Evolutionary conservation across 2,888 invertebrate species (phyloP).

Genomic region (Chironomus tentans): DNA sequence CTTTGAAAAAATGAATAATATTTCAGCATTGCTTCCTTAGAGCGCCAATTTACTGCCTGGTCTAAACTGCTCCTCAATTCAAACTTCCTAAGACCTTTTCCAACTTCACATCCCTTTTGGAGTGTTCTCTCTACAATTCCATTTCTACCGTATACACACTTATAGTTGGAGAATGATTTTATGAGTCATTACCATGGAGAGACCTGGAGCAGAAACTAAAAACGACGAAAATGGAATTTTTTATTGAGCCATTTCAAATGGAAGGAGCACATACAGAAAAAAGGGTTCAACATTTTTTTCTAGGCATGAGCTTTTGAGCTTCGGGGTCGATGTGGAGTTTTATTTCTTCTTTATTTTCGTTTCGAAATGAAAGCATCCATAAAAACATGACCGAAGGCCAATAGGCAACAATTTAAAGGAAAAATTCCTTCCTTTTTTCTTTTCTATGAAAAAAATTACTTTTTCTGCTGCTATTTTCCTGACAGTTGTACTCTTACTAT

Average conservation of each 20-base stretch:
- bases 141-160: no score
- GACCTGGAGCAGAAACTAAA: conserved; percentile 13
- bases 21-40: no score
- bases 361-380: not conserved
- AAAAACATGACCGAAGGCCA: conserved; percentile 9
- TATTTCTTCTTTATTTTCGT: not conserved
- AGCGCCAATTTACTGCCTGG: no score
- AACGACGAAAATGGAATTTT: not conserved
- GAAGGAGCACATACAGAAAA: not conserved
- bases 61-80: no score
- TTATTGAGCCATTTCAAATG: not conserved
- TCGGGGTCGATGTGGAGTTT: not conserved
- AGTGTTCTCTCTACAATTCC: no score
- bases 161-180: not conserved
- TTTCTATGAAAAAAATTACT: not conserved
- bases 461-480: not conserved
- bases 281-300: not conserved
- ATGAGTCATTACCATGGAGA: not conserved
- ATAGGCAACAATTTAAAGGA: conserved; percentile 18
- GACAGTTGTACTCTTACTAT: not conserved
- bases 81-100: no score
- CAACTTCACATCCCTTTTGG: no score
- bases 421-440: not conserved
- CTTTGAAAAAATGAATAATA: no score
- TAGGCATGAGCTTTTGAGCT: not conserved